Base-by-base conservation (phyloP, 2,113 vertebrate genomes). In the Siniperca chuatsi region DNA sequence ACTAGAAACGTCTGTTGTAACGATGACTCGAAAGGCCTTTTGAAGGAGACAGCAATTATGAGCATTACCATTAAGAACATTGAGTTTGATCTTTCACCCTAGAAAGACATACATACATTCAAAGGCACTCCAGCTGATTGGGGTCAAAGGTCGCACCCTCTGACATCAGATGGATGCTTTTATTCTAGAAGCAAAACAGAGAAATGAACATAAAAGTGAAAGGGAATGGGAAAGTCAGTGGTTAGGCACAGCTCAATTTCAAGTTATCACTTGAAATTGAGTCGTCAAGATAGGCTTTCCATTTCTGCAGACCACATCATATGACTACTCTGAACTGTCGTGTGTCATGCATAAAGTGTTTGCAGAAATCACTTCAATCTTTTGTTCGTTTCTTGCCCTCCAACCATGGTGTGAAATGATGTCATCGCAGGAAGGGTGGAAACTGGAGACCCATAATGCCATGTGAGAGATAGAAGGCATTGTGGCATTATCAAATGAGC, bases 401-500 rank as follows among this genome's bases (percentile, higher is more conserved):
- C 78, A 29, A 44, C 29, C 9, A 20, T 76, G 68, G 77, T 81
- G 81, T 79, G 65, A 25, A 8, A 58, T 78, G 76, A 88, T 90
- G 82, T 82, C 81, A 88, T 79, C 23, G 2, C 77, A 76, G 60
- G 33, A 23, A 55, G 66, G 62, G 65, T 18, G 21, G 65, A 65
- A 76, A 79, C 61, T 25, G 68, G 48, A 61, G 65, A 75, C 64
- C 61, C 77, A 79, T 87, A 81, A 90, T 85, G 73, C 87, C 44
- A 67, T 83, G 69, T 58, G 68, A 86, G 85, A 77, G 83, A 86
- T 82, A 77, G 71, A 87, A 71, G 18, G 81, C 78, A 83, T 76
- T 55, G 77, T 83, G 82, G 85, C 81, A 87, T 92, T 90, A 92
- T 75, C 55, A 82, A 89, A 84, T 73, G 75, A 90, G 78, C 84